phyloP scores from a whole-genome alignment of 1,140 invertebrate species.

The Microplitis demolitor region DNA sequence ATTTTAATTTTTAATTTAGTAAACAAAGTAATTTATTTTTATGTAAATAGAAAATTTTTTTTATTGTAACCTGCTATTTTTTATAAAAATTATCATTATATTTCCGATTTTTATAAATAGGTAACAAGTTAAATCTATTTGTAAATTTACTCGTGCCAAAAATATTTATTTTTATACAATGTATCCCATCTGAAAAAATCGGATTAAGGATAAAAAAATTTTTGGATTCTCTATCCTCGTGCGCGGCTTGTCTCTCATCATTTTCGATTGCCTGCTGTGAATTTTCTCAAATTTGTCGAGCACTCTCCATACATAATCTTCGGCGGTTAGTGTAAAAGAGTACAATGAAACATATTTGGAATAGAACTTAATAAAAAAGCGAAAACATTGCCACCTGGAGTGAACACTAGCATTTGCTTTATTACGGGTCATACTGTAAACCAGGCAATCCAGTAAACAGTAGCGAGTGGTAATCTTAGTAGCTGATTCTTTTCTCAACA shows the following conservation, averaged over 20 bases:
- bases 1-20: too few relatives aligned
- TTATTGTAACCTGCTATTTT: too few relatives aligned
- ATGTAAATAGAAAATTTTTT: too few relatives aligned
- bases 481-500: not conserved
- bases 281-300: conserved; percentile 47
- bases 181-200: too few relatives aligned
- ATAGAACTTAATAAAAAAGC: not conserved
- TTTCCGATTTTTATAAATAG: too few relatives aligned
- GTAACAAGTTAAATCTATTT: too few relatives aligned
- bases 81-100: too few relatives aligned
- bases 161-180: too few relatives aligned
- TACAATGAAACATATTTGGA: not conserved
- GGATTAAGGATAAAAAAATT: too few relatives aligned
- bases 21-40: too few relatives aligned
- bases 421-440: conserved; percentile 21
- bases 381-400: conserved; percentile 6
- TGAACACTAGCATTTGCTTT: conserved; percentile 1
- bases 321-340: not conserved
- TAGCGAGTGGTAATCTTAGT: conserved; percentile 18
- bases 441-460: conserved; percentile 20
- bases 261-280: conserved; percentile 37
- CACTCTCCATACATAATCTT: conserved; percentile 20
- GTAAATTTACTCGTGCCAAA: too few relatives aligned
- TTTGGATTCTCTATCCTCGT: not conserved
- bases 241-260: not conserved